Evolutionary conservation across 1,140 invertebrate genomes (phyloP), one percentile per base, ranked within the genome.

Genomic region (Pemphigus obesinymphae): DNA sequence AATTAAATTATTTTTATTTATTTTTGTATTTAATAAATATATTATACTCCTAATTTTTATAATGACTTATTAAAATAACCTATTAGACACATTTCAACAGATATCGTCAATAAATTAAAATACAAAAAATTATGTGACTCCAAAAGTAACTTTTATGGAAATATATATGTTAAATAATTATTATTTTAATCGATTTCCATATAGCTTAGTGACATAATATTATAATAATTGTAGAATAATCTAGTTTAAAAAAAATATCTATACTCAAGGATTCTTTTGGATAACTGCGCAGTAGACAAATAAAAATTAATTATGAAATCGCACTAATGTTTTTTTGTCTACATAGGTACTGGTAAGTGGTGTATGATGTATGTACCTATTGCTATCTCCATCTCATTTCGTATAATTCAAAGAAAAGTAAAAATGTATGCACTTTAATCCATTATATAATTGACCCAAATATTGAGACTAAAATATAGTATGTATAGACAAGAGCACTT

Each of bases 381-480:
- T n/a, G n/a, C n/a, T n/a, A n/a, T 8, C 7, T 34, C 1, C 7
- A 11, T 66, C 17, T 66, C 17, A 8, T 66, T 34, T 66, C 34
- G 31, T 37, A 31, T 34, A 34, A 17, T 66, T 3, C 20, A 8
- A 66, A 37, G 61, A 34, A 10, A 37, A 31, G 3, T 17, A 66
- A 15, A 66, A 66, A 34, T 66, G 17, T 66, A 66, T 34, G 31
- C 8, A 66, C 61, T 66, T 66, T 37, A 66, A 66, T 66, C 31
- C 61, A 66, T 34, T n/a, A n/a, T 66, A 37, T 66, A 13, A 20
- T 37, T 66, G 61, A 66, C 61, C 61, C 61, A 66, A 66, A 66
- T 66, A 66, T 34, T 23, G n/a, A 34, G 0, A 20, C 20, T 34
- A 10, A 15, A n/a, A 58, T 58, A 58, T 58, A 58, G n/a, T n/a